Evolutionary conservation across 2,888 invertebrate genomes (phyloP).

Genomic region (Eledona agricola): DNA sequence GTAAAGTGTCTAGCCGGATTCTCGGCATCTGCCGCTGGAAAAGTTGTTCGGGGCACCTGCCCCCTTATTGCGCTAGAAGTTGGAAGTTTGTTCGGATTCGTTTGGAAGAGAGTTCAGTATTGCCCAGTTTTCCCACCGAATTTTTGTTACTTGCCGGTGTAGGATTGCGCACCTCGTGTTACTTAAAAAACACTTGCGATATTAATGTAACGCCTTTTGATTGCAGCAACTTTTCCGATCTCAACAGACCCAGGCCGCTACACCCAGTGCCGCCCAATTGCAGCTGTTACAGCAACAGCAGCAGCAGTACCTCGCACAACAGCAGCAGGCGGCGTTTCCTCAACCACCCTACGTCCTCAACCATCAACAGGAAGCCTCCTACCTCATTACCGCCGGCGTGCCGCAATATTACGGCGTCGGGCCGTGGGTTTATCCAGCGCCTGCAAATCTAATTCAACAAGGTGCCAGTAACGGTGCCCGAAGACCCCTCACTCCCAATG

Average conservation of each 20-base stretch:
- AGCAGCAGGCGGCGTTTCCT: constrained; percentile 75
- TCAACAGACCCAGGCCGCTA: constrained; percentile 79
- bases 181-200: too few species aligned
- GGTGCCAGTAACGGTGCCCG: constrained; percentile 71
- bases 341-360: constrained; percentile 86
- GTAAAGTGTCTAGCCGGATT: too few species aligned
- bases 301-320: constrained; percentile 79
- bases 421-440: constrained; percentile 89
- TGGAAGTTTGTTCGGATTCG: too few species aligned
- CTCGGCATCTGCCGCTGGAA: too few species aligned
- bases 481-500: constrained; percentile 81
- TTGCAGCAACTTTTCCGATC: constrained; percentile 90
- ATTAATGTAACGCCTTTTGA: too few species aligned
- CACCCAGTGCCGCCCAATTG: constrained; percentile 75
- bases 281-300: constrained; percentile 81
- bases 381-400: constrained; percentile 83
- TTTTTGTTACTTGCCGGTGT: too few species aligned
- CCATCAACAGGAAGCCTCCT: constrained; percentile 70
- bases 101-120: too few species aligned
- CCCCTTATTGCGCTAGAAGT: too few species aligned
- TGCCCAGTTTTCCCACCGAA: too few species aligned
- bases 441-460: constrained; percentile 77
- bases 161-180: too few species aligned
- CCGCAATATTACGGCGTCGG: constrained; percentile 94
- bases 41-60: too few species aligned